Evolutionary conservation across 2,888 invertebrate species (phyloP), one percentile per base, ranked within the genome.

Genomic region (Norana najaformis): DNA sequence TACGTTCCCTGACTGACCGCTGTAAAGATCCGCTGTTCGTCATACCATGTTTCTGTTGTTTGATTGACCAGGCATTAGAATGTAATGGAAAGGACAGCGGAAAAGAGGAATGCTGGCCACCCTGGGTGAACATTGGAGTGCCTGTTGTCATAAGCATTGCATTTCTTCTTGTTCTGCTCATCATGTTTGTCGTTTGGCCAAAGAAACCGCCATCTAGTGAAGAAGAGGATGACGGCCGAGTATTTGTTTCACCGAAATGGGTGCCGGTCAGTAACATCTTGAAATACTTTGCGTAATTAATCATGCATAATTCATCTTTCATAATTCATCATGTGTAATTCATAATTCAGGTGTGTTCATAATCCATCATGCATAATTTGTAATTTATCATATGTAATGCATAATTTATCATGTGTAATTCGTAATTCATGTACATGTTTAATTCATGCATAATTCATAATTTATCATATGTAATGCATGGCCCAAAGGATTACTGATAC

Each of bases 111-210:
- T 90, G 90, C 53, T 90, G 90, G 90, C 88, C 90, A 37, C 16
- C 39, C 35, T 91, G 91, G 90, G 88, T 90, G 30, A 91, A 91
- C 82, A 90, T 91, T 85, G 91, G 90, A n/a, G 89, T 90, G 13
- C 91, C 90, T 38, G 69, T 91, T 34, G 36, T 88, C n/a, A 47
- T 90, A 38, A 89, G 83, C 69, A 37, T 90, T 53, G 83, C 89
- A 14, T 90, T 90, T 41, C 37, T 90, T 35, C 36, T 69, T 34
- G 36, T 90, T 23, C 90, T 90, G 23, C n/a, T 90, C 30, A 37
- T 90, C 82, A 88, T 90, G 83, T 90, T 89, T 53, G 41, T 90
- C 41, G 83, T 85, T 47, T 90, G 90, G 90, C 90, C 90, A 30
- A 83, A 90, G 88, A 85, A 82, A 53, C 23, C 23, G 30, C 83